Percentiles rank a stretch among this genome's conserved stretches.
Evolutionary conservation across 1,140 invertebrate species (phyloP).

Genomic region (Macrobrachium rosenbergii): DNA sequence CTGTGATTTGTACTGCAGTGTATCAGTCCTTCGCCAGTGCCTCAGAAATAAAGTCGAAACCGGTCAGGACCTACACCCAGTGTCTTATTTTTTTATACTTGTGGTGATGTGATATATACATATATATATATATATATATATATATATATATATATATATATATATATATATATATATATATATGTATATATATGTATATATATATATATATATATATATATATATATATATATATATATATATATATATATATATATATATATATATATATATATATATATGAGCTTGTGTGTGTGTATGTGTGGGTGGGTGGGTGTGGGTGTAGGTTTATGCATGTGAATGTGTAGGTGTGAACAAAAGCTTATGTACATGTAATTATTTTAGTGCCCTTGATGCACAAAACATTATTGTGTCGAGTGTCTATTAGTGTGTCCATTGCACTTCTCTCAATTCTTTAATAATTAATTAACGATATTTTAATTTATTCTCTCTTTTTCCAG

Average conservation of each 20-base stretch:
- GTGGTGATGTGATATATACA: too few relatives aligned
- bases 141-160: background rate
- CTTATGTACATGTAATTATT: too few relatives aligned
- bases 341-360: too few relatives aligned
- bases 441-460: too few relatives aligned
- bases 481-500: too few relatives aligned
- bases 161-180: background rate
- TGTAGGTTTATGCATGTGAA: background rate
- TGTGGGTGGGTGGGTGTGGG: background rate
- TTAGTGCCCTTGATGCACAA: background rate
- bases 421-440: background rate
- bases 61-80: too few relatives aligned
- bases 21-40: too few relatives aligned
- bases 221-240: conserved; percentile 22
- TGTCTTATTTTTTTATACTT: too few relatives aligned
- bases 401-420: background rate
- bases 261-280: conserved; percentile 20
- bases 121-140: background rate
- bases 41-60: too few relatives aligned
- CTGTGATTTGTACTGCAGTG: too few relatives aligned
- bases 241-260: conserved; percentile 2
- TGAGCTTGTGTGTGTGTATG: background rate
- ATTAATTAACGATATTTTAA: too few relatives aligned
- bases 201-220: conserved; percentile 16
- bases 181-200: background rate